A percentile compares a stretch with the other conserved stretches of the same genome.
phyloP scores from a whole-genome alignment of 2,113 vertebrate genomes.

The Microtus oregoni region DNA sequence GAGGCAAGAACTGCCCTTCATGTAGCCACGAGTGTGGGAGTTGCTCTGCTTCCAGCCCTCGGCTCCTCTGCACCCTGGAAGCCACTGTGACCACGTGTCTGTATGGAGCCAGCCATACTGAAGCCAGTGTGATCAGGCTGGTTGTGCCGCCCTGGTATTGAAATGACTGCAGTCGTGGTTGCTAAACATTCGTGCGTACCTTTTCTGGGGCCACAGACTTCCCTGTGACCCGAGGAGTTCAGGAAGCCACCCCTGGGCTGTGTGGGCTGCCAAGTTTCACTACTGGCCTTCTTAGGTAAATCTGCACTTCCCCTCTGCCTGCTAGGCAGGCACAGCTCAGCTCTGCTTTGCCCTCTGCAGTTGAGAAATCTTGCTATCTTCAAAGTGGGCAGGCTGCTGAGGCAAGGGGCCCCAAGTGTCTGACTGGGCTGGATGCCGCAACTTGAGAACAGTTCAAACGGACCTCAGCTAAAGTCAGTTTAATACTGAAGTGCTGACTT shows the following conservation, averaged over 20 bases:
- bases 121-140: neutral
- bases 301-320: neutral
- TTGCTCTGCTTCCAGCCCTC: neutral
- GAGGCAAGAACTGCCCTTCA: too few species aligned
- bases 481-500: neutral
- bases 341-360: neutral
- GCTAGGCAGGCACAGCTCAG: neutral
- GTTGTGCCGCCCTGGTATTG: too few species aligned
- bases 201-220: neutral
- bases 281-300: neutral
- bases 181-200: neutral
- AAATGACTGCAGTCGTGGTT: neutral
- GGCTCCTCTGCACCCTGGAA: neutral
- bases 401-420: neutral
- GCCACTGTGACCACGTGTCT: neutral
- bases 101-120: rapidly evolving
- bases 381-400: neutral
- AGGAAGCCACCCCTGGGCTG: neutral
- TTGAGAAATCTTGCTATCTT: neutral
- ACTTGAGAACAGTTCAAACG: neutral
- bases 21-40: neutral
- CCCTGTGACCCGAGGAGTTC: neutral
- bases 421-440: neutral
- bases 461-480: neutral
- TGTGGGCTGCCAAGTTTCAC: neutral